These are phyloP conservation scores for Pempheris klunzingeri DNA, from an alignment of 2,797 vertebrate genomes.

Conservation along the genomic window DNA sequence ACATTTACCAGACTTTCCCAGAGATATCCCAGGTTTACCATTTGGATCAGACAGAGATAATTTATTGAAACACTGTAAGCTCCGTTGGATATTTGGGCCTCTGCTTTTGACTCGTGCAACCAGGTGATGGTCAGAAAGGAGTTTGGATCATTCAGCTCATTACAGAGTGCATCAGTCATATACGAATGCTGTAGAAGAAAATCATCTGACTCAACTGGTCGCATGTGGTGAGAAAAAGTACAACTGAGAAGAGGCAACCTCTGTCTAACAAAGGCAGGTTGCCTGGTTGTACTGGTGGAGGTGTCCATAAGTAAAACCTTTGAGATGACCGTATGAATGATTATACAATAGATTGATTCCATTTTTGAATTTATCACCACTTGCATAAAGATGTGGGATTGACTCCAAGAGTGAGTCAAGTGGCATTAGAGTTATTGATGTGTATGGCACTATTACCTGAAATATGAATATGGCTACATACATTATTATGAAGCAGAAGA, in stretches of 20 bases:
- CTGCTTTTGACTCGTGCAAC: constrained; percentile 5
- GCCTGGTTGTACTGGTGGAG: background rate
- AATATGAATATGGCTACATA: constrained; percentile 4
- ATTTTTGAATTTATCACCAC: constrained; percentile 1
- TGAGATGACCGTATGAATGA: constrained; percentile 2
- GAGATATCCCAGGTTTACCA: constrained; percentile 8
- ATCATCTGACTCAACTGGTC: background rate
- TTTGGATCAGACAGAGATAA: constrained; percentile 3
- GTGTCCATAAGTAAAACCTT: background rate
- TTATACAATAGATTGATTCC: constrained; percentile 3
- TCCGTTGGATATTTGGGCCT: background rate
- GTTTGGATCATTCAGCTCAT: no score
- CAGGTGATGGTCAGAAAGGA: background rate
- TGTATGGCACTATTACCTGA: background rate
- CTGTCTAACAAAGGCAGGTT: background rate
- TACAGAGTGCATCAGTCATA: no score
- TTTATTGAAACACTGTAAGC: background rate
- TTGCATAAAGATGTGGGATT: background rate
- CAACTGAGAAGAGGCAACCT: background rate
- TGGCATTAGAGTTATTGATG: constrained; percentile 11
- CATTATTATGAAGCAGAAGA: background rate
- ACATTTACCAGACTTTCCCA: background rate
- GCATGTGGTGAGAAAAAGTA: background rate
- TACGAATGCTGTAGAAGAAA: no score
- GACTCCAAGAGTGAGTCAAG: constrained; percentile 15